Conservation (phyloP, 1,140 invertebrate genomes). For the Agrypnia vestita region DNA sequence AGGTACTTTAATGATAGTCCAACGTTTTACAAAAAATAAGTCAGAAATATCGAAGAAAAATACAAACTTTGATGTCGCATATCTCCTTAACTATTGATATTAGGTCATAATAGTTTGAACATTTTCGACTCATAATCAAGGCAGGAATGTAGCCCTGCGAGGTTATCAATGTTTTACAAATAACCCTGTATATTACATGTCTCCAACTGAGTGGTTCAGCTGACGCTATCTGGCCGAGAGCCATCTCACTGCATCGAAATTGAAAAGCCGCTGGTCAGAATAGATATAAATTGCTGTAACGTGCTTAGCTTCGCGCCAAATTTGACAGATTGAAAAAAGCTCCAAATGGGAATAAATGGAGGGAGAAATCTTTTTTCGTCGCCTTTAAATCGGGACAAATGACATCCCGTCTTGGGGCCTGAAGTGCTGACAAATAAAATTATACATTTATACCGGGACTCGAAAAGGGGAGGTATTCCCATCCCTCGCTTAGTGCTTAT, state of each 20-base stretch:
- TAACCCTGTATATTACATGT: too few relatives aligned
- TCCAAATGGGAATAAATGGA: slow-evolving; percentile 1
- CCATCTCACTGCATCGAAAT: background rate
- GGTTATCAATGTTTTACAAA: too few relatives aligned
- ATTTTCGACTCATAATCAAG: too few relatives aligned
- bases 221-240: too few relatives aligned
- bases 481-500: background rate
- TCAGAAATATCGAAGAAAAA: too few relatives aligned
- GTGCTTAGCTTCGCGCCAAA: background rate
- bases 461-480: background rate
- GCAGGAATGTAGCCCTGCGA: too few relatives aligned
- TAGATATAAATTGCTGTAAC: background rate
- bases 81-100: too few relatives aligned
- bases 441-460: background rate
- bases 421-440: background rate
- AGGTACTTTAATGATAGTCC: too few relatives aligned
- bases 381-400: background rate
- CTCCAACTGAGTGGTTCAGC: too few relatives aligned
- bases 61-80: too few relatives aligned
- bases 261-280: background rate
- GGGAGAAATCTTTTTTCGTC: background rate
- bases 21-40: too few relatives aligned
- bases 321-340: slow-evolving; percentile 11
- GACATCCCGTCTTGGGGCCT: slow-evolving; percentile 2
- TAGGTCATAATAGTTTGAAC: too few relatives aligned